Evolutionary conservation across 2,888 invertebrate species (phyloP).

Genomic region (Apamea sordens): DNA sequence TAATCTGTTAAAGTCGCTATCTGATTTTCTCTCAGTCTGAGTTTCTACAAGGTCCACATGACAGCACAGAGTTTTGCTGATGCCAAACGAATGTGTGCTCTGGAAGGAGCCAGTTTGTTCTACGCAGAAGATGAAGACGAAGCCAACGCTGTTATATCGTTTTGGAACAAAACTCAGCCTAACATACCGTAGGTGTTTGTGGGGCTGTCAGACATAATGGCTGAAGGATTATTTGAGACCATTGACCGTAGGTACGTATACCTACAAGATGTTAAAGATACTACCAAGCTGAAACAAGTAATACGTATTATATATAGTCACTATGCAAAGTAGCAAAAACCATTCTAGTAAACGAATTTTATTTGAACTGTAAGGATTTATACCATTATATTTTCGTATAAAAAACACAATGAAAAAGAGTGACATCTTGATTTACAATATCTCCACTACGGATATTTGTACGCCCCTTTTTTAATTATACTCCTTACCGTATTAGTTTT

Average conservation of each 20-base stretch:
- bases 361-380: not conserved
- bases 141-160: too few relatives aligned
- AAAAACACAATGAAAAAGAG: not conserved
- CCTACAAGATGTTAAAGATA: too few relatives aligned
- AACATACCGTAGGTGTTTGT: too few relatives aligned
- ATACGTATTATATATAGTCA: not conserved
- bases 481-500: not conserved
- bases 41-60: too few relatives aligned
- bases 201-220: too few relatives aligned
- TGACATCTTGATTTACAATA: not conserved
- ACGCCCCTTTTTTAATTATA: not conserved
- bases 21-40: too few relatives aligned
- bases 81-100: too few relatives aligned
- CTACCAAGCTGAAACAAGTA: not conserved
- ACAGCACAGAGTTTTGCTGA: too few relatives aligned
- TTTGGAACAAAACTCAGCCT: too few relatives aligned
- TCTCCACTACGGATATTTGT: not conserved
- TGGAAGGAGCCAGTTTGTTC: too few relatives aligned
- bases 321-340: not conserved
- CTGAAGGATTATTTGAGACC: not conserved
- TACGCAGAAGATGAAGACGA: too few relatives aligned
- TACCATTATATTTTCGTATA: not conserved
- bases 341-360: not conserved
- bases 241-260: conserved; percentile 32
- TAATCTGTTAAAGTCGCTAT: too few relatives aligned